Base-by-base conservation (phyloP, 53 echinoderm and acorn worm species). In the Echinometra lucunter region DNA sequence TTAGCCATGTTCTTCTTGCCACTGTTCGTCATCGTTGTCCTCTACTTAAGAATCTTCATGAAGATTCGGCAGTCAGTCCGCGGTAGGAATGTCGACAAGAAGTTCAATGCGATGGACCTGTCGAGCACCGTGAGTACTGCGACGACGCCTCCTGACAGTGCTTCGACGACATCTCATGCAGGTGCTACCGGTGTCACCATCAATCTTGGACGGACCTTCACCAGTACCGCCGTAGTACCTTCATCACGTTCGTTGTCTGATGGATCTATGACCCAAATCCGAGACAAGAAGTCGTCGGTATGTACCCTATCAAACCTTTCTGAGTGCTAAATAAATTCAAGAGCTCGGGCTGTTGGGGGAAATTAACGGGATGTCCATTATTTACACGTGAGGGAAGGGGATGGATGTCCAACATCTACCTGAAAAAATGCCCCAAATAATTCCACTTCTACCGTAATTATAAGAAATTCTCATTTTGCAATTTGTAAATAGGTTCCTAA, bases 71-170 rank as follows among this genome's bases (percentile, higher is more conserved):
- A 74, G 47, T 67, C 92, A 18, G 6, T 74, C 18, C 75, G 92
- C 15, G 75, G 75, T 10, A 92, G 49, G 56, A 45, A 34, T 28
- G 92, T 92, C 28, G 17, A 92, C 15, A 92, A 92, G 92, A 74
- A 92, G 57, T 92, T 92, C 56, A 45, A 83, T 27, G 44, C 47
- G 18, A 17, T 32, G 47, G 83, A 35, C 19, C 9, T 63, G 23
- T 63, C 63, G 23, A 63, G 63, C 63, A 63, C 63, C 63, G 19
- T 63, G 23, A 1, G 16, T 18, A 63, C 19, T 3, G 17, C 63
- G 23, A 21, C 63, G 19, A 3, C n/a, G n/a, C n/a, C 63, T 23
- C 63, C 23, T 63, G 63, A 63, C 19, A 63, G 23, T 21, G 9
- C 23, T 5, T 63, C 63, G 21, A 19, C 63, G 16, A 21, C 63